Evolutionary conservation across 2,888 invertebrate species (phyloP), one percentile per base, ranked within the genome.

Genomic region (Hirtodrosophila alboralis): DNA sequence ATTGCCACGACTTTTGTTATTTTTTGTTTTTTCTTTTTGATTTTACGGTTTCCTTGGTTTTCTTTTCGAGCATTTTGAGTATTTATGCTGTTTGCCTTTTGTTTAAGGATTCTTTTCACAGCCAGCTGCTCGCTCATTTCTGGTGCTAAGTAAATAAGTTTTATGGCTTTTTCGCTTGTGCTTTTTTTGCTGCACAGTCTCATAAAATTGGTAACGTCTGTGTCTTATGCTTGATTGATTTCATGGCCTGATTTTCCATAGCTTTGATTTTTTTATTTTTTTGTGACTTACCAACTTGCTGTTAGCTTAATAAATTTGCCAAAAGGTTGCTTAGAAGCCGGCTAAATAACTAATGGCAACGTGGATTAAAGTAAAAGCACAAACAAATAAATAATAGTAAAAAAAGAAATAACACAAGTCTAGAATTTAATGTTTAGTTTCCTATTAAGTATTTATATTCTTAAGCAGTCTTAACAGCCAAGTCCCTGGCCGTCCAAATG

Each of bases 131-230:
- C 23, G 51, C 52, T 47, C 58, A 56, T 54, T 64, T 56, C 41
- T 53, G 69, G 73, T 76, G 66, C 67, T 79, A 84, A 81, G 84
- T 86, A 81, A 80, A 81, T 86, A 86, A 81, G 68, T 81, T 86
- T 84, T 79, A 86, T 84, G 86, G 63, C 86, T 71, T 76, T 59
- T 65, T 52, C 49, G 47, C 48, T 54, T 43, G 40, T 52, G 51
- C 52, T 51, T 36, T 51, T 34, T 38, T 58, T 61, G 60, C 60
- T 56, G 65, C 30, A n/a, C 41, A 33, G 41, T 37, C 58, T 85
- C 84, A 74, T 83, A 79, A 80, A 80, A 76, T 61, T 64, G 63
- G 59, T 40, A 68, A 43, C 64, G 62, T 59, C 78, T 71, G 56
- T 58, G 74, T 53, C 64, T 59, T 58, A 54, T 67, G 75, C 78